Evolutionary conservation across 2,113 vertebrate genomes (phyloP).

Genomic region (Dicerorhinus sumatrensis): DNA sequence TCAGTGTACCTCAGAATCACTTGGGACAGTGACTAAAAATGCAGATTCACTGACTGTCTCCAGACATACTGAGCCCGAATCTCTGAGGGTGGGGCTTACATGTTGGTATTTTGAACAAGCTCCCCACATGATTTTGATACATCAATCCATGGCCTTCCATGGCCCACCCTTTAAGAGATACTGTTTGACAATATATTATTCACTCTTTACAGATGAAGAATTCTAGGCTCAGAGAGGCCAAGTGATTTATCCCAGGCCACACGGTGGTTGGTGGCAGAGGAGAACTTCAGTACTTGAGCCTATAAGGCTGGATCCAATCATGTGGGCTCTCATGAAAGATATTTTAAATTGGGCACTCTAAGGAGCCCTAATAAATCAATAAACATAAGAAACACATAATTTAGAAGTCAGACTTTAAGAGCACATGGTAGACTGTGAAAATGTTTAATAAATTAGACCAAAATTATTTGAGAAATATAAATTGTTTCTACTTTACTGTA

Average conservation of each 20-base stretch:
- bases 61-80: neutral
- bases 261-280: neutral
- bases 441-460: slow-evolving; percentile 5
- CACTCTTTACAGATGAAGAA: neutral
- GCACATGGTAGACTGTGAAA: neutral
- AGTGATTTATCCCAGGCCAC: neutral
- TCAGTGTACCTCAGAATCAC: neutral
- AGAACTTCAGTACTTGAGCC: neutral
- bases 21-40: neutral
- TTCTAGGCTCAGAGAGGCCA: neutral
- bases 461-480: slow-evolving; percentile 45
- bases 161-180: neutral
- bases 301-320: neutral
- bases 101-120: neutral
- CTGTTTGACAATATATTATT: neutral
- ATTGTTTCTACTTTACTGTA: slow-evolving; percentile 7
- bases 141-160: neutral
- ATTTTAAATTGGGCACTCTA: neutral
- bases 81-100: neutral
- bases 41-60: neutral
- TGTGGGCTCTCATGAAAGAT: neutral
- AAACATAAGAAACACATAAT: neutral
- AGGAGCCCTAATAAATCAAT: neutral
- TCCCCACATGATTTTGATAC: neutral
- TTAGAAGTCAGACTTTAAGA: neutral